Percentiles rank a stretch among this genome's conserved stretches.
Evolutionary conservation across 2,113 vertebrate genomes (phyloP).

Genomic region (Sylvietta virens): DNA sequence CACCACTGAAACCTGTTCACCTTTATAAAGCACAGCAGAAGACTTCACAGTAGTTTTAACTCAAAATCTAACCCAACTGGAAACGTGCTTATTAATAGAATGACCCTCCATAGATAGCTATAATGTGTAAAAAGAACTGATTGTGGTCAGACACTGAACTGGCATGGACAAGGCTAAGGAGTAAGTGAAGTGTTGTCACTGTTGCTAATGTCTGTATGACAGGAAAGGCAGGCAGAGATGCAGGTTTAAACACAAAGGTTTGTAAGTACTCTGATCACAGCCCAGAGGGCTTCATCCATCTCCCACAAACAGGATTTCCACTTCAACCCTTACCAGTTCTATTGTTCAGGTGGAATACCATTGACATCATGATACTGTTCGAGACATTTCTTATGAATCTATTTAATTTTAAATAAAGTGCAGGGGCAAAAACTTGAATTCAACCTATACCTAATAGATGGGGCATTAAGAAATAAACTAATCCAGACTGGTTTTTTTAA

Average conservation of each 20-base stretch:
- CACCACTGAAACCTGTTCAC: conserved; percentile 18
- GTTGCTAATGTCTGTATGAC: neutral
- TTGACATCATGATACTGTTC: neutral
- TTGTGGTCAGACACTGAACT: neutral
- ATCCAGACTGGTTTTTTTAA: neutral
- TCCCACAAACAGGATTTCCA: neutral
- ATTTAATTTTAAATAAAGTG: neutral
- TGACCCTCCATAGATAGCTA: neutral
- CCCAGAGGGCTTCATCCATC: neutral
- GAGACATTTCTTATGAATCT: neutral
- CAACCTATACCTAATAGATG: neutral
- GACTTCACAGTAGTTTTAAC: conserved; percentile 3
- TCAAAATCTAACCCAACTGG: conserved; percentile 4
- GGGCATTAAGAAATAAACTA: neutral
- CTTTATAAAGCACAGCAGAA: conserved; percentile 11
- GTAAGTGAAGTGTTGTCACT: neutral
- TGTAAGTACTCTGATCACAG: neutral
- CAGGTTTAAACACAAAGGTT: neutral
- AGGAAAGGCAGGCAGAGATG: neutral
- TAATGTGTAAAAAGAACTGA: neutral
- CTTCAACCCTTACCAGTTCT: neutral
- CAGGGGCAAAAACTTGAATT: neutral
- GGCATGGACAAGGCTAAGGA: neutral
- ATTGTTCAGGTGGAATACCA: neutral
- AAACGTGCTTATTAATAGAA: conserved; percentile 11